phyloP scores from a whole-genome alignment of 37 sponge, comb jelly and placozoan species.

The Spongilla lacustris region DNA sequence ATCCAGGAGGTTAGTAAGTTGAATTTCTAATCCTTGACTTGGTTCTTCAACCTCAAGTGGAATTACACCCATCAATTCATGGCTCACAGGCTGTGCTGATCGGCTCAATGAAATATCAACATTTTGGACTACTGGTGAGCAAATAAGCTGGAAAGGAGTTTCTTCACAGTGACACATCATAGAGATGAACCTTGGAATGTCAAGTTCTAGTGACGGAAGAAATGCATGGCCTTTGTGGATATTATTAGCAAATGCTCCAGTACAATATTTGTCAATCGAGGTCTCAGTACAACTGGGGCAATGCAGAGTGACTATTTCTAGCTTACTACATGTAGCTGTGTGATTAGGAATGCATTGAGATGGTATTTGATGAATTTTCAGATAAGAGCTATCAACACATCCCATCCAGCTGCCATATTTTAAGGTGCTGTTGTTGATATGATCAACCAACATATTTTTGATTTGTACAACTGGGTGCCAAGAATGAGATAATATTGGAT shows the following conservation, averaged over 20 bases:
- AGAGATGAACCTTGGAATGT: not conserved
- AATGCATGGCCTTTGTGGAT: not conserved
- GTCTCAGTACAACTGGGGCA: not conserved
- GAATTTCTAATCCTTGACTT: not conserved
- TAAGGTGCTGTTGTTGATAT: not conserved
- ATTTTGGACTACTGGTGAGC: slow-evolving; percentile 11
- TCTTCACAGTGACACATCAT: not conserved
- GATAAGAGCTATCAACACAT: not conserved
- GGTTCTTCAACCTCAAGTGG: not conserved
- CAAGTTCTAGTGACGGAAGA: not conserved
- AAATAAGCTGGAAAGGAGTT: not conserved
- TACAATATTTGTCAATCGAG: not conserved
- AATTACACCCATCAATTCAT: slow-evolving; percentile 25
- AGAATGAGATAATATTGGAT: not conserved
- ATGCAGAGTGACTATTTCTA: not conserved
- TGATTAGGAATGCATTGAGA: not conserved
- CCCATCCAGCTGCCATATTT: not conserved
- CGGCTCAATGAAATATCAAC: not conserved
- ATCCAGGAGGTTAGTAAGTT: not conserved
- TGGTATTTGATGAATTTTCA: not conserved
- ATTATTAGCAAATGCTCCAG: not conserved
- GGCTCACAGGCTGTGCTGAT: slow-evolving; percentile 3
- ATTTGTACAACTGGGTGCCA: slow-evolving; percentile 42
- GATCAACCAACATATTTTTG: not conserved
- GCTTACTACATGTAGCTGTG: not conserved